A percentile compares a stretch with the other conserved stretches of the same genome.
Conservation (phyloP, 2,888 invertebrate genomes). For the Chymomyza fuscimana region DNA sequence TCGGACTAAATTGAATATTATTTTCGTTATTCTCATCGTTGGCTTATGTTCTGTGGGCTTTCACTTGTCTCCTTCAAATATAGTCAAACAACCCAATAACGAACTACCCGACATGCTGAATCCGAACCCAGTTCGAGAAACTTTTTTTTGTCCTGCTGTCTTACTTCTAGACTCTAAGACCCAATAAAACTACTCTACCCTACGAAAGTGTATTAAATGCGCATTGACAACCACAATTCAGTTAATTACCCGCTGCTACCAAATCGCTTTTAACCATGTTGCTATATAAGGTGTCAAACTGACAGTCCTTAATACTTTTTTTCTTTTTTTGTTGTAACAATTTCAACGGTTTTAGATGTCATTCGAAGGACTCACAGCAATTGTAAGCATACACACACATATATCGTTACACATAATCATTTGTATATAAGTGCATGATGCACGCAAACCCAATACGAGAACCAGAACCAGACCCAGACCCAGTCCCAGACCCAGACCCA, state of each 20-base stretch:
- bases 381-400: neutral
- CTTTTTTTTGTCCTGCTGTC: too few species aligned
- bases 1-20: too few species aligned
- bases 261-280: neutral
- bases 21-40: too few species aligned
- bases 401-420: neutral
- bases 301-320: slow-evolving; percentile 65
- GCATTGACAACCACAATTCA: slow-evolving; percentile 4
- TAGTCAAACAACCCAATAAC: too few species aligned
- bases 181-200: neutral
- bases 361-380: slow-evolving; percentile 24
- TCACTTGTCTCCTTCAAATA: too few species aligned
- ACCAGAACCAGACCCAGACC: slow-evolving; percentile 33
- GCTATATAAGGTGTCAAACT: slow-evolving; percentile 60
- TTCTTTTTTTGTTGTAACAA: slow-evolving; percentile 42
- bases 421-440: slow-evolving; percentile 39
- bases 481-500: slow-evolving; percentile 11
- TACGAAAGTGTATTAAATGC: neutral
- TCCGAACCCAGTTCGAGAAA: too few species aligned
- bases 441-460: slow-evolving; percentile 43
- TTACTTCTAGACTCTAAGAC: too few species aligned
- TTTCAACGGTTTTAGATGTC: slow-evolving; percentile 63
- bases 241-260: neutral
- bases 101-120: too few species aligned
- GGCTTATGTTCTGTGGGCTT: too few species aligned